phyloP scores from a whole-genome alignment of 2,797 vertebrate species.

The Astyanax mexicanus region DNA sequence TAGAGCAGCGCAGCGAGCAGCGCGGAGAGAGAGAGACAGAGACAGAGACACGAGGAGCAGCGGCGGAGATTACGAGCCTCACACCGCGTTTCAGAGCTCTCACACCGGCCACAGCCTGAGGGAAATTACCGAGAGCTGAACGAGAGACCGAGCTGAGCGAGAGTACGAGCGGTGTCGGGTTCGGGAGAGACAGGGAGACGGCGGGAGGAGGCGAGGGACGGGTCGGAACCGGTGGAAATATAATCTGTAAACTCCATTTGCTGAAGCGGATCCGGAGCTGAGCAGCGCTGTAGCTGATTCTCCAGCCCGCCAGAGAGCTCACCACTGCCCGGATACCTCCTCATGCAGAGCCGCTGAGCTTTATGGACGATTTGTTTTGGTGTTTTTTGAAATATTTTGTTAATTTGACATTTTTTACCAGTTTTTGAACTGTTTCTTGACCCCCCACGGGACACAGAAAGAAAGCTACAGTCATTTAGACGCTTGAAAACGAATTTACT shows the following conservation, averaged over 20 bases:
- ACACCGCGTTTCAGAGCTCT: neutral
- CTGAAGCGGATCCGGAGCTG: conserved; percentile 53
- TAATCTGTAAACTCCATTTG: conserved; percentile 85
- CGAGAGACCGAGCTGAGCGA: conserved; percentile 24
- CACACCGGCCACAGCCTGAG: conserved; percentile 29
- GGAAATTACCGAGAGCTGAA: conserved; percentile 43
- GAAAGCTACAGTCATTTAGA: conserved; percentile 62
- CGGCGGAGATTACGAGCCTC: conserved; percentile 42
- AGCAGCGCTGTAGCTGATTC: conserved; percentile 14
- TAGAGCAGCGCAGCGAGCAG: conserved; percentile 76
- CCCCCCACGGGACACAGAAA: conserved; percentile 36
- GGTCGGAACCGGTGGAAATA: conserved; percentile 79
- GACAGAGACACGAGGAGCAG: conserved; percentile 50
- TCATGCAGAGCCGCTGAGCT: conserved; percentile 6
- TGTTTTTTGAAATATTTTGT: no score
- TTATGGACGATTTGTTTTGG: conserved; percentile 17
- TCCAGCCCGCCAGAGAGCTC: neutral
- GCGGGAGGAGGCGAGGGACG: conserved; percentile 40
- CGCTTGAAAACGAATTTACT: no score
- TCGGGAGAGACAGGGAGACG: conserved; percentile 7
- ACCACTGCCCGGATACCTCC: no score
- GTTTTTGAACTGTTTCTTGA: conserved; percentile 2
- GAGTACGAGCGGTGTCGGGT: neutral
- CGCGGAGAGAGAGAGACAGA: no score
- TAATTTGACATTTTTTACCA: conserved; percentile 11